Evolutionary conservation across 2,113 vertebrate species (phyloP).

Genomic region (Gyps fulvus): DNA sequence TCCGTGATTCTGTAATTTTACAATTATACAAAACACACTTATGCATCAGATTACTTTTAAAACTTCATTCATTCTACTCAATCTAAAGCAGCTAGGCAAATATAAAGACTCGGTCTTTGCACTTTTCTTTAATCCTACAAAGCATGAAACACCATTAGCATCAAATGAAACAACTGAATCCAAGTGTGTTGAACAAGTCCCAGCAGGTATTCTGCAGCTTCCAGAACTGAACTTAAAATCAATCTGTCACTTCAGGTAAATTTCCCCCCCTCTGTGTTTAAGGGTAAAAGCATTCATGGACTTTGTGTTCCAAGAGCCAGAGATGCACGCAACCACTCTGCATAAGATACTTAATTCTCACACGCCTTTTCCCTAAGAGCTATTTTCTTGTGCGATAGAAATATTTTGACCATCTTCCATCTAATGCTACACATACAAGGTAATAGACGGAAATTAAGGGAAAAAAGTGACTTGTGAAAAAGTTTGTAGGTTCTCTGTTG

Average conservation of each 20-base stretch:
- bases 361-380: background rate
- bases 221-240: background rate
- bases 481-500: background rate
- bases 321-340: background rate
- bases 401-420: background rate
- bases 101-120: background rate
- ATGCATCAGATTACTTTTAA: background rate
- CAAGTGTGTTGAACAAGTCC: background rate
- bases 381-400: background rate
- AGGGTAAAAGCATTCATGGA: background rate
- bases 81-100: background rate
- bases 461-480: background rate
- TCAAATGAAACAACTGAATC: background rate
- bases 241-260: background rate
- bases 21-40: background rate
- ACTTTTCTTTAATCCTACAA: background rate
- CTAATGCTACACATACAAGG: background rate
- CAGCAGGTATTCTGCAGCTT: background rate
- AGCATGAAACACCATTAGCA: background rate
- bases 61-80: background rate
- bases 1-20: background rate
- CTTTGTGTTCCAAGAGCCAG: background rate
- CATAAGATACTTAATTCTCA: background rate
- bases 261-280: background rate
- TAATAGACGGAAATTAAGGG: background rate